Evolutionary conservation across 2,113 vertebrate genomes (phyloP).

Genomic region (Verasper variegatus): DNA sequence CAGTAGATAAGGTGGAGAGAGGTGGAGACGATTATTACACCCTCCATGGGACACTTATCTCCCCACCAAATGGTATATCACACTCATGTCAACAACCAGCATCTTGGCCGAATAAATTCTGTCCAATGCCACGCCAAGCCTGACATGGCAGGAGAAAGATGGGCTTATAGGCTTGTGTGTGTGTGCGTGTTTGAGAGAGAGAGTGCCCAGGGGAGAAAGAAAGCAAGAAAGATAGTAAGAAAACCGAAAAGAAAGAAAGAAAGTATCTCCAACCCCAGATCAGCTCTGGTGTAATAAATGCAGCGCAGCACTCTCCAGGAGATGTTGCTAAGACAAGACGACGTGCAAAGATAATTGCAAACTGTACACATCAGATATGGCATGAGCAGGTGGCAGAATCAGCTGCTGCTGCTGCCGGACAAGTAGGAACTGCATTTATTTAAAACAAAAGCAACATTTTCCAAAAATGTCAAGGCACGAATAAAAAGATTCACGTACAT

Average conservation of each 20-base stretch:
- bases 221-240: slow-evolving; percentile 6
- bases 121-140: slow-evolving; percentile 65
- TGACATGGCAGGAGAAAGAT: slow-evolving; percentile 64
- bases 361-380: slow-evolving; percentile 51
- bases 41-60: slow-evolving; percentile 78
- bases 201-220: neutral
- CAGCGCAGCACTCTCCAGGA: slow-evolving; percentile 13
- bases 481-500: neutral
- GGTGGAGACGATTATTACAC: slow-evolving; percentile 79
- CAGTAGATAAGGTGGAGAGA: slow-evolving; percentile 67
- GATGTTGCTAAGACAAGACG: slow-evolving; percentile 44
- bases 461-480: neutral
- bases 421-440: neutral
- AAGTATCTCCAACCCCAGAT: slow-evolving; percentile 35
- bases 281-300: slow-evolving; percentile 54
- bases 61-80: slow-evolving; percentile 76
- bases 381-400: slow-evolving; percentile 31
- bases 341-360: slow-evolving; percentile 57
- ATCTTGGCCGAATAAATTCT: slow-evolving; percentile 80
- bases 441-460: neutral
- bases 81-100: slow-evolving; percentile 78
- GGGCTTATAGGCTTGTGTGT: slow-evolving; percentile 11
- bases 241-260: slow-evolving; percentile 10
- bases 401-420: slow-evolving; percentile 34
- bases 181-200: neutral